A percentile compares a stretch with the other conserved stretches of the same genome.
Conservation (phyloP, 2,888 invertebrate species). For the Agrypnus murinus region DNA sequence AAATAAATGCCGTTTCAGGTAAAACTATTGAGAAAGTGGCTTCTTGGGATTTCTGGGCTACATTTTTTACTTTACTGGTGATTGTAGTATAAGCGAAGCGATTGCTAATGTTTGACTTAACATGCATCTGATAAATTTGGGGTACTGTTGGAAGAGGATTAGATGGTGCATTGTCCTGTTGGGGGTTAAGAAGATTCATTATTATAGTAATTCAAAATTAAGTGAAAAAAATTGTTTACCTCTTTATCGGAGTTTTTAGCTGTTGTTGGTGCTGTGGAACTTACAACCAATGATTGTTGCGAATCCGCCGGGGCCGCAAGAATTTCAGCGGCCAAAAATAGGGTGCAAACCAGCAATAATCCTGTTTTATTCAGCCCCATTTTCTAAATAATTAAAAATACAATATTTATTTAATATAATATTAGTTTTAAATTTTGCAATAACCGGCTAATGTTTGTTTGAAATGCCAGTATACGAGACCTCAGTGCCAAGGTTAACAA, state of each 20-base stretch:
- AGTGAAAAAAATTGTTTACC: background rate
- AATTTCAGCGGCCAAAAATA: background rate
- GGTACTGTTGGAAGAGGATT: slow-evolving; percentile 54
- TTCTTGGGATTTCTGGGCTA: slow-evolving; percentile 76
- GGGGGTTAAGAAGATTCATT: background rate
- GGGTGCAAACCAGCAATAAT: background rate
- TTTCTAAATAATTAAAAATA: slow-evolving; percentile 3
- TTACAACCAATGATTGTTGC: background rate
- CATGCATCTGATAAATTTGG: slow-evolving; percentile 77
- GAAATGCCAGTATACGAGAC: too few relatives aligned
- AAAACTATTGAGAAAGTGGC: slow-evolving; percentile 78
- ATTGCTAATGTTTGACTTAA: slow-evolving; percentile 77
- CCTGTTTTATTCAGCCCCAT: background rate
- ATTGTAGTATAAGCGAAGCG: slow-evolving; percentile 80
- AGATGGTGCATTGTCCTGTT: background rate
- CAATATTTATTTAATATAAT: background rate
- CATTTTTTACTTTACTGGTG: slow-evolving; percentile 78
- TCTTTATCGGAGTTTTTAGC: slow-evolving; percentile 16
- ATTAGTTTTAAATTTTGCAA: slow-evolving; percentile 10
- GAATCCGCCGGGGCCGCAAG: background rate
- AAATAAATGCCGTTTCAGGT: slow-evolving; percentile 82
- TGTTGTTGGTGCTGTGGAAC: background rate
- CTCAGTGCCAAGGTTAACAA: slow-evolving; percentile 16
- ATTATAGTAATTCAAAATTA: background rate
- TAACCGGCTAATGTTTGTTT: too few relatives aligned